Percentiles rank a stretch among this genome's conserved stretches.
Conservation (phyloP, 2,888 invertebrate species). For the Seira ritae region DNA sequence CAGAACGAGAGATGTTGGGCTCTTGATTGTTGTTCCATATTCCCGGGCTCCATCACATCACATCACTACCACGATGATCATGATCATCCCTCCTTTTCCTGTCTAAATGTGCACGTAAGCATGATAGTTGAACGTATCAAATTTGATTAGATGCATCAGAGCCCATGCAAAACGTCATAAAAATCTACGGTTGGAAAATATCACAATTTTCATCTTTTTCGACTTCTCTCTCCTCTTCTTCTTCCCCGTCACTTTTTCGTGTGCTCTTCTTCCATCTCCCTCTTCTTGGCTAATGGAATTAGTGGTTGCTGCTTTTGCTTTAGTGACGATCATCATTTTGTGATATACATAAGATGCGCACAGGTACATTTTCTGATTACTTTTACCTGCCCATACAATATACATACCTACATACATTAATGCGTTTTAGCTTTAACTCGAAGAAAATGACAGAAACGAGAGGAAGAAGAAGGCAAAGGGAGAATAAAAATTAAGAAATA, state of each 20-base stretch:
- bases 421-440: too few relatives aligned
- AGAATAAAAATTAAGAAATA: conserved; percentile 28
- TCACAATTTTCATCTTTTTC: conserved; percentile 39
- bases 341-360: too few relatives aligned
- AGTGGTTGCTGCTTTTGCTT: too few relatives aligned
- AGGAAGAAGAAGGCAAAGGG: not conserved
- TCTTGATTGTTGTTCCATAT: not conserved
- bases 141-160: conserved; percentile 59
- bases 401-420: too few relatives aligned
- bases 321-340: too few relatives aligned
- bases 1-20: too few relatives aligned
- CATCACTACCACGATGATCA: not conserved
- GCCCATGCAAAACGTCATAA: conserved; percentile 58
- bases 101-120: conserved; percentile 35
- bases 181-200: conserved; percentile 44
- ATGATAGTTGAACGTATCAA: conserved; percentile 54
- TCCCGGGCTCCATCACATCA: conserved; percentile 7
- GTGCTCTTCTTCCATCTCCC: too few relatives aligned
- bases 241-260: too few relatives aligned
- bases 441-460: not conserved
- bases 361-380: too few relatives aligned
- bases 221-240: not conserved
- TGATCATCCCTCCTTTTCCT: conserved; percentile 44
- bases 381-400: too few relatives aligned
- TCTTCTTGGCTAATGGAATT: too few relatives aligned